A percentile compares a stretch with the other conserved stretches of the same genome.
phyloP scores from a whole-genome alignment of 2,888 invertebrate genomes.

The Dolomedes plantarius region DNA sequence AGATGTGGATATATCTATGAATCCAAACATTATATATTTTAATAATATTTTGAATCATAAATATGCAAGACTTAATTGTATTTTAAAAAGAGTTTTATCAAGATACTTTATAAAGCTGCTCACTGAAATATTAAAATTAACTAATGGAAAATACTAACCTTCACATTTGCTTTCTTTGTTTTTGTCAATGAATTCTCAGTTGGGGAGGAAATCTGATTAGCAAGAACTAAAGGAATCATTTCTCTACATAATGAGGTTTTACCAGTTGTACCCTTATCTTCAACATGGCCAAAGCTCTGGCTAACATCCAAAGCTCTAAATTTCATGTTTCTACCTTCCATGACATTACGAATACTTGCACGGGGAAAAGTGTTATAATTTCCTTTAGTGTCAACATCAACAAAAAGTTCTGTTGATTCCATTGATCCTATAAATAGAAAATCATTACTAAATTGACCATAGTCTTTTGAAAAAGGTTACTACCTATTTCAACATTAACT shows the following conservation, averaged over 20 bases:
- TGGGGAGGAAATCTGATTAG: background rate
- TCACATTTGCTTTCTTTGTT: background rate
- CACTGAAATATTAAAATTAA: too few species aligned
- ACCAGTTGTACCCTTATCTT: background rate
- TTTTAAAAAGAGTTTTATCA: too few species aligned
- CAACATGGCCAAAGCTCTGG: constrained; percentile 5
- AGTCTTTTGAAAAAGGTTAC: too few species aligned
- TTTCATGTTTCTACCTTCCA: constrained; percentile 35
- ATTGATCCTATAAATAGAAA: too few species aligned
- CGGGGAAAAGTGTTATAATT: constrained; percentile 27
- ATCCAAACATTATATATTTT: too few species aligned
- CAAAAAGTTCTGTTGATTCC: background rate
- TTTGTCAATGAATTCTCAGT: background rate
- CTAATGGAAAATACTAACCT: background rate
- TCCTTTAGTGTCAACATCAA: background rate
- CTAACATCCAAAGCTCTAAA: constrained; percentile 13
- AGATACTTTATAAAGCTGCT: too few species aligned
- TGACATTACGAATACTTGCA: constrained; percentile 33
- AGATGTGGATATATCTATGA: too few species aligned
- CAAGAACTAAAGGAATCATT: constrained; percentile 50
- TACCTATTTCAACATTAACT: too few species aligned
- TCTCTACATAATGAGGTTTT: constrained; percentile 13
- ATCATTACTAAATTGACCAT: too few species aligned
- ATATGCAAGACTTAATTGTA: too few species aligned
- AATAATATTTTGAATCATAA: too few species aligned